phyloP scores from a whole-genome alignment of 2,797 vertebrate species.

The Lerista edwardsae region DNA sequence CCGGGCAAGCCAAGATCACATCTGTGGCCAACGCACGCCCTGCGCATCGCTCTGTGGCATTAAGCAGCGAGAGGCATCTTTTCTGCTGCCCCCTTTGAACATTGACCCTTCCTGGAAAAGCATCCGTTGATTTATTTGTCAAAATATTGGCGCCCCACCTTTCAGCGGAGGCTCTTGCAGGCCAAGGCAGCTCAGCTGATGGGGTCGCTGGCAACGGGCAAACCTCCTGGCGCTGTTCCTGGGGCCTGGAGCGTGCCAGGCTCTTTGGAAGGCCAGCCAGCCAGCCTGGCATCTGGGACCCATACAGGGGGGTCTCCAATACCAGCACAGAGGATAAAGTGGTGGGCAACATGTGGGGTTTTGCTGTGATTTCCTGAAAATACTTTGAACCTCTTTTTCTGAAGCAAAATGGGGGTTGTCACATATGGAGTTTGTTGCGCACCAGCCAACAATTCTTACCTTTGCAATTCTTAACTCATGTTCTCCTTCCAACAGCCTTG shows the following conservation, averaged over 20 bases:
- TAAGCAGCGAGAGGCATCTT: too few relatives aligned
- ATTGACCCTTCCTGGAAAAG: too few relatives aligned
- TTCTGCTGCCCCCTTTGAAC: too few relatives aligned
- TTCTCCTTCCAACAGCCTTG: background rate
- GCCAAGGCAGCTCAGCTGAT: too few relatives aligned
- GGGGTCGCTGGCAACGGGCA: background rate
- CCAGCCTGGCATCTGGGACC: too few relatives aligned
- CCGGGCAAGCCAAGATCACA: too few relatives aligned
- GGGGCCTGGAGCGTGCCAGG: background rate
- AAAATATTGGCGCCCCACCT: too few relatives aligned
- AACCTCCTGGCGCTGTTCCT: background rate
- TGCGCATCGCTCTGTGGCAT: too few relatives aligned
- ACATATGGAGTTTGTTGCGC: background rate
- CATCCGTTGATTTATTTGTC: too few relatives aligned
- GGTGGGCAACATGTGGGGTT: background rate
- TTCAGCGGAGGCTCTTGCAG: too few relatives aligned
- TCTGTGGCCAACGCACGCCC: background rate
- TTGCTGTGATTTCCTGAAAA: background rate
- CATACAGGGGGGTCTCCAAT: background rate
- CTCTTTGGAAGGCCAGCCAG: background rate
- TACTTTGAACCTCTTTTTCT: background rate
- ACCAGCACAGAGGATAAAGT: background rate
- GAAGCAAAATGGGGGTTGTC: background rate
- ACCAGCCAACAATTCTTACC: too few relatives aligned
- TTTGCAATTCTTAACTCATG: too few relatives aligned